Evolutionary conservation across 1,140 invertebrate genomes (phyloP), one percentile per base, ranked within the genome.

Genomic region (Zaprionus inermis): DNA sequence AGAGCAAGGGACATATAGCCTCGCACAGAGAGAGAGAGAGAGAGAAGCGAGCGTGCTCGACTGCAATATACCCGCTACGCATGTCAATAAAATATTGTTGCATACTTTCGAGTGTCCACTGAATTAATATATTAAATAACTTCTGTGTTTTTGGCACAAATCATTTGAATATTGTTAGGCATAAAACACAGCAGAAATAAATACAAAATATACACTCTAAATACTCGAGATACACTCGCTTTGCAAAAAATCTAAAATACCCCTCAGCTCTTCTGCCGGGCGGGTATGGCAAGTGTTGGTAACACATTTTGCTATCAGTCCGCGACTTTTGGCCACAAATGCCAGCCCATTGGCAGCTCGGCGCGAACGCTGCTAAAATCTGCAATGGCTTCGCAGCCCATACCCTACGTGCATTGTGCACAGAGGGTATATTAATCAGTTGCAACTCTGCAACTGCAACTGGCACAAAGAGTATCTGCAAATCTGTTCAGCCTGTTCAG

Each of bases 291-390:
- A 88, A 73, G 72, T 79, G 76, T 63, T 66, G 58, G 79, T 66
- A 71, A 51, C 51, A 65, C 77, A 73, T 79, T 80, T 75, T 51
- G 60, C 57, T 76, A 73, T 57, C 76, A 72, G 55, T 46, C 75
- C 54, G 64, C 78, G 61, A 63, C 34, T 65, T 65, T 65, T 56
- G 36, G 41, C 46, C 73, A 76, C 72, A 69, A 64, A 69, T 71
- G 81, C 73, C 77, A 77, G 64, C 70, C 68, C 59, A 68, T 86
- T 81, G 78, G 65, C 52, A 67, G 66, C 36, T 67, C 20, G 44
- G 58, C 46, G 58, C 52, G 51, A 54, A n/a, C n/a, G n/a, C n/a
- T n/a, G n/a, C n/a, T n/a, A n/a, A n/a, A n/a, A n/a, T n/a, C n/a
- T n/a, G n/a, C n/a, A 44, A 28, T 28, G 24, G 24, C 24, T 28